Conservation (phyloP, 2,797 vertebrate species). For the Gobio occitaniae region DNA sequence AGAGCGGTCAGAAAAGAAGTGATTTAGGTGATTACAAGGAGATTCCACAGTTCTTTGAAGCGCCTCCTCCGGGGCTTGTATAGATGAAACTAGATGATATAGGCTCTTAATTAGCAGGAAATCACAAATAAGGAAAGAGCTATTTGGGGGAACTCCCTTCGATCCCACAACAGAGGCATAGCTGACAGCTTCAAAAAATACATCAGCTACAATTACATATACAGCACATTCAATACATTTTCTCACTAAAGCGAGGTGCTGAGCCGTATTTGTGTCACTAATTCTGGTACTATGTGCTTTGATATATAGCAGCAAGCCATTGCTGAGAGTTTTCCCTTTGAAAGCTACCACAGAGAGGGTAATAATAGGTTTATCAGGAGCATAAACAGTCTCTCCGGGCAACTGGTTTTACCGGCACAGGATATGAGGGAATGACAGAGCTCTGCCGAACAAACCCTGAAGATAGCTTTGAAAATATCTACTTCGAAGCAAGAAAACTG, state of each 20-base stretch:
- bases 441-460: background rate
- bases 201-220: background rate
- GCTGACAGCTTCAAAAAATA: conserved; percentile 34
- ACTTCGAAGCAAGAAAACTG: background rate
- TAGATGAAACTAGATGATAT: conserved; percentile 45
- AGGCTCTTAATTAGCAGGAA: conserved; percentile 53
- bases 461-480: background rate
- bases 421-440: conserved; percentile 36
- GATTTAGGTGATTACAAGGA: conserved; percentile 22
- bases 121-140: conserved; percentile 56
- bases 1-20: background rate
- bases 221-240: background rate
- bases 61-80: background rate
- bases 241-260: background rate
- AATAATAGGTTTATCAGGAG: conserved; percentile 35
- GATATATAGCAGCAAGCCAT: background rate
- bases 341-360: conserved; percentile 10
- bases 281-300: background rate
- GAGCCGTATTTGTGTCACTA: background rate
- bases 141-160: conserved; percentile 41
- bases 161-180: conserved; percentile 42
- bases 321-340: background rate
- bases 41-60: conserved; percentile 37
- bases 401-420: conserved; percentile 34
- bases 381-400: conserved; percentile 15